Percentiles rank a stretch among this genome's conserved stretches.
Evolutionary conservation across 1,140 invertebrate species (phyloP).

Genomic region (Zaprionus lachaisei): DNA sequence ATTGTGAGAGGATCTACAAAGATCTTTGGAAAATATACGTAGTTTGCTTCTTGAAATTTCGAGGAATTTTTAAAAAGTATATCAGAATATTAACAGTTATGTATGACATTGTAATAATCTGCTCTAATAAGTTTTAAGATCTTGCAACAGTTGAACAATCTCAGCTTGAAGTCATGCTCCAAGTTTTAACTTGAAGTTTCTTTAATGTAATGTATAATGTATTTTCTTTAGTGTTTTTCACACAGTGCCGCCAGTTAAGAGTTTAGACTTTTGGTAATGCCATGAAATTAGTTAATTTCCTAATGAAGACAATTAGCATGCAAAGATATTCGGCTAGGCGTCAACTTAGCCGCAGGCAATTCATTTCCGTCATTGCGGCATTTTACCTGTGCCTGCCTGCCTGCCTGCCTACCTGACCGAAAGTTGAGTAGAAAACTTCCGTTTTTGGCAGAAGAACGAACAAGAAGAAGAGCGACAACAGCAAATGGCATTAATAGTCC

Average conservation of each 20-base stretch:
- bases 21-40: too few species aligned
- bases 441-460: slow-evolving; percentile 53
- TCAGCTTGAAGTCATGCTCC: background rate
- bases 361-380: slow-evolving; percentile 68
- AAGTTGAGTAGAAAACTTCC: slow-evolving; percentile 66
- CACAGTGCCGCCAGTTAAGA: slow-evolving; percentile 4
- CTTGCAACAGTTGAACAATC: too few species aligned
- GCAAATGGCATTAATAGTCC: slow-evolving; percentile 77
- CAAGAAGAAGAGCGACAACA: slow-evolving; percentile 23
- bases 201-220: background rate
- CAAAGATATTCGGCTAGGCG: slow-evolving; percentile 58
- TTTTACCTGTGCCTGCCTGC: slow-evolving; percentile 26
- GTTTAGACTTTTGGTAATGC: background rate
- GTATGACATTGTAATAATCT: too few species aligned
- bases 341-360: slow-evolving; percentile 50
- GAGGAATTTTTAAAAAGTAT: too few species aligned
- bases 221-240: background rate
- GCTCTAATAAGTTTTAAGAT: too few species aligned
- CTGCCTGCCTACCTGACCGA: slow-evolving; percentile 47
- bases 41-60: too few species aligned
- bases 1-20: too few species aligned
- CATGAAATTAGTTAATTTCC: slow-evolving; percentile 37
- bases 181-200: background rate
- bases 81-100: too few species aligned
- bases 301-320: slow-evolving; percentile 52